phyloP scores from a whole-genome alignment of 2,113 vertebrate genomes.

The Phyllopteryx taeniolatus region DNA sequence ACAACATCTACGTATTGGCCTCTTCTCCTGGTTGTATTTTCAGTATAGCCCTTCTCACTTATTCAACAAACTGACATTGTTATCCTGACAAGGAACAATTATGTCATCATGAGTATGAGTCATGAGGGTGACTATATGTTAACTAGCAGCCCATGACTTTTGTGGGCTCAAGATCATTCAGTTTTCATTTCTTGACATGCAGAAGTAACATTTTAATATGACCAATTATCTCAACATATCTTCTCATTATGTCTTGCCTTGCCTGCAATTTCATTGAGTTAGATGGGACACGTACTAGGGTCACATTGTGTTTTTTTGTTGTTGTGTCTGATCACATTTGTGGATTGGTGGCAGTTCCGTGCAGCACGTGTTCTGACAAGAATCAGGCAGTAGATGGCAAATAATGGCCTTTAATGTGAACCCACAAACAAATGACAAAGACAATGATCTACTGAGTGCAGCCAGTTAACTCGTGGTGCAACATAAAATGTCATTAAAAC shows the following conservation, averaged over 20 bases:
- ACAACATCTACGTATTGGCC: slow-evolving; percentile 9
- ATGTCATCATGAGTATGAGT: not conserved
- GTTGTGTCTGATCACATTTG: too few species aligned
- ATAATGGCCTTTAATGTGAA: too few species aligned
- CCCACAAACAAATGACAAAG: too few species aligned
- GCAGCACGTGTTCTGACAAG: not conserved
- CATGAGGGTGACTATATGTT: too few species aligned
- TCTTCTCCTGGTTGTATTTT: not conserved
- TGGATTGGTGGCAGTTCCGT: not conserved
- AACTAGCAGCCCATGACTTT: too few species aligned
- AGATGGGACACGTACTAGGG: too few species aligned
- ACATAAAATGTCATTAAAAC: too few species aligned
- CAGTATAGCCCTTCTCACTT: not conserved
- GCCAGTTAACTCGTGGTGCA: too few species aligned
- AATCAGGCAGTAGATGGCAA: not conserved
- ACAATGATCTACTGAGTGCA: too few species aligned
- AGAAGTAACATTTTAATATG: not conserved
- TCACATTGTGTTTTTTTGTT: too few species aligned
- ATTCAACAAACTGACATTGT: not conserved
- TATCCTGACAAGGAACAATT: not conserved
- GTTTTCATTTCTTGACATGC: not conserved
- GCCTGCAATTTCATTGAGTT: too few species aligned
- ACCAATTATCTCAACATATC: not conserved
- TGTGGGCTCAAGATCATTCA: not conserved
- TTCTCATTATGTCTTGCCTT: too few species aligned